Base-by-base conservation (phyloP, 1,140 invertebrate species). In the Ericerus pela region DNA sequence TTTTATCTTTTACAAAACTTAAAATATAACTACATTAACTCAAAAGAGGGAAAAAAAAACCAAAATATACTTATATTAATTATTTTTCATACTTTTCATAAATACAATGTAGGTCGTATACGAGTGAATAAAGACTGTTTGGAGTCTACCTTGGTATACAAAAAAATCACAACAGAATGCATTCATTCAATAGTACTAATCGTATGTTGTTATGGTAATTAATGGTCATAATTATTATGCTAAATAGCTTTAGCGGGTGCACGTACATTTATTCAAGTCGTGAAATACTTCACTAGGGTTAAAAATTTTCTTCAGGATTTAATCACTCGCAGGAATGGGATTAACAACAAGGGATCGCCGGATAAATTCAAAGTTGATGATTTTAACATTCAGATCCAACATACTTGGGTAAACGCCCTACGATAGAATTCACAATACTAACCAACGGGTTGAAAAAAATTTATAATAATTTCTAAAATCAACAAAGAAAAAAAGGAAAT, bases 141-240 rank as follows among this genome's bases (percentile, higher is more conserved):
- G 5, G 12, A 8, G 8, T 24, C 8, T 47, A 22, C 26, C 41
- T 47, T 47, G 41, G 41, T 47, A 47, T 47, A 47, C 41, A 22
- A 14, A 47, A n/a, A 47, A 47, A 47, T 47, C 41, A 47, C 41
- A 47, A 47, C 26, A 47, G 41, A 47, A 47, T 47, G 41, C 22
- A 47, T 3, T 18, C 20, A 10, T 47, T 24, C 2, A 24, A 24
- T 47, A 3, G 14, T 33, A 8, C n/a, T 33, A 8, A 10, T 33
- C 30, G 8, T 24, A 47, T 22, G 22, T 47, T 47, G 22, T 24
- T 47, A 24, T 47, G 2, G 10, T 16, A 24, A 24, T 24, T 12
- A 47, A 24, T 5, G 10, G 26, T 22, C 22, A 47, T 47, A 8
- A 10, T 14, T 24, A 24, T 47, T 8, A 16, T 16, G 41, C 14